These are phyloP conservation scores for Eristalis arbustorum DNA, from an alignment of 2,888 invertebrate genomes.

Conservation along the genomic window DNA sequence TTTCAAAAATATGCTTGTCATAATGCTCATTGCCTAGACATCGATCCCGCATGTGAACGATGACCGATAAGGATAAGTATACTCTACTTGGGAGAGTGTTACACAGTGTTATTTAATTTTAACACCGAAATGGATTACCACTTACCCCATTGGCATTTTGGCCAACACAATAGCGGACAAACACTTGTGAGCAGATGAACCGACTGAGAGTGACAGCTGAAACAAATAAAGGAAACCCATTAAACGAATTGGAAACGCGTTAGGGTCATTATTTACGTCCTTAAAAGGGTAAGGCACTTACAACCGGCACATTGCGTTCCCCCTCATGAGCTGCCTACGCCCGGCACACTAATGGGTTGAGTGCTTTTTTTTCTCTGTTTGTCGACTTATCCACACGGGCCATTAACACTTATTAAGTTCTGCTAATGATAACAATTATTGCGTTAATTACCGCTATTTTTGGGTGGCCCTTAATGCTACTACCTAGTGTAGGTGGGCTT, in stretches of 20 bases:
- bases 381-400: neutral
- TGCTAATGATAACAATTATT: neutral
- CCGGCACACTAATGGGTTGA: neutral
- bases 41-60: neutral
- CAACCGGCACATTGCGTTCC: neutral
- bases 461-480: neutral
- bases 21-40: neutral
- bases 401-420: neutral
- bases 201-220: neutral
- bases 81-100: neutral
- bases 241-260: neutral
- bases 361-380: neutral
- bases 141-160: neutral
- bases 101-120: neutral
- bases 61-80: neutral
- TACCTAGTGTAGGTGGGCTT: neutral
- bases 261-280: neutral
- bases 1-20: neutral
- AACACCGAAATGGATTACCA: neutral
- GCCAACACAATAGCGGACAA: neutral
- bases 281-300: neutral
- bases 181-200: neutral
- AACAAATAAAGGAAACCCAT: neutral
- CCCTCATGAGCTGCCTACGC: neutral
- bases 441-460: neutral